These are phyloP conservation scores for Plagodis pulveraria DNA, from an alignment of 2,888 invertebrate genomes.

Conservation along the genomic window DNA sequence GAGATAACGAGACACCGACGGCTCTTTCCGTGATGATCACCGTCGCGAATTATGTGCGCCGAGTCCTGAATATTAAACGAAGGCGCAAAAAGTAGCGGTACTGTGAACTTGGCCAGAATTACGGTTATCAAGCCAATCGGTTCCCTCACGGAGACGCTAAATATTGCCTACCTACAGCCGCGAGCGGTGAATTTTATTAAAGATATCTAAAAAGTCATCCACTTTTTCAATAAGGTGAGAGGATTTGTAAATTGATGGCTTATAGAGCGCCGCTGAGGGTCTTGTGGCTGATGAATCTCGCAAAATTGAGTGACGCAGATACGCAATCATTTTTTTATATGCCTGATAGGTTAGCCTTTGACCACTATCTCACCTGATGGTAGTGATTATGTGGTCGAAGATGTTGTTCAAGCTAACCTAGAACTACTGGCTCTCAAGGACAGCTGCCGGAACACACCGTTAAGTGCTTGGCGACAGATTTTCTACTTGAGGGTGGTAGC, in stretches of 20 bases:
- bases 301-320: slow-evolving; percentile 29
- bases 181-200: slow-evolving; percentile 53
- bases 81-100: slow-evolving; percentile 59
- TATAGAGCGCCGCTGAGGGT: slow-evolving; percentile 37
- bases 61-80: slow-evolving; percentile 72
- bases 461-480: too few species aligned
- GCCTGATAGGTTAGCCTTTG: too few species aligned
- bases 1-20: slow-evolving; percentile 67
- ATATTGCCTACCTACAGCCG: slow-evolving; percentile 43
- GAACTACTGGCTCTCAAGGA: too few species aligned
- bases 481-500: too few species aligned
- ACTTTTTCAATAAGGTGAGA: slow-evolving; percentile 55
- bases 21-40: slow-evolving; percentile 72
- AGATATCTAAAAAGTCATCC: slow-evolving; percentile 50
- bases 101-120: slow-evolving; percentile 67
- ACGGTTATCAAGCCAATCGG: slow-evolving; percentile 69
- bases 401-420: too few species aligned
- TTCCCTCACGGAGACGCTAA: slow-evolving; percentile 50
- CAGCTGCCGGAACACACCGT: too few species aligned
- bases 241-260: slow-evolving; percentile 48
- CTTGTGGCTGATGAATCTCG: slow-evolving; percentile 31
- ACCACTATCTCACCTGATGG: too few species aligned
- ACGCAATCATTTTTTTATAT: too few species aligned
- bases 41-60: slow-evolving; percentile 72
- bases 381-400: too few species aligned